Evolutionary conservation across 2,797 vertebrate species (phyloP), one percentile per base, ranked within the genome.

Genomic region (Benthosema pterotum): DNA sequence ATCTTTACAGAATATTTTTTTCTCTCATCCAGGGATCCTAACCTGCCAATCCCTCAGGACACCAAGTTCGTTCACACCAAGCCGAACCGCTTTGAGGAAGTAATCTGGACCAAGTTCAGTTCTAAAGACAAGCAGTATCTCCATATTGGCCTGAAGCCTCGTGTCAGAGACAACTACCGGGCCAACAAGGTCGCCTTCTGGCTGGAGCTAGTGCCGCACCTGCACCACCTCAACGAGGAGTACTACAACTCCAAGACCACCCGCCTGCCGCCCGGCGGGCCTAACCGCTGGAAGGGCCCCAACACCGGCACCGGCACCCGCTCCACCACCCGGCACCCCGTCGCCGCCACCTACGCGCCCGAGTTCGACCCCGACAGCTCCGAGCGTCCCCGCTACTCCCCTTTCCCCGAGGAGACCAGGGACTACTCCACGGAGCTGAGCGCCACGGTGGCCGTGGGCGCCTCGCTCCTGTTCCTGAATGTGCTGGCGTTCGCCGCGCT

Each of bases 41-140:
- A 97, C 87, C 88, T 94, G 38, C 96, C 96, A 0, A 95, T 98
- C 51, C 95, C 96, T 0, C 96, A 98, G 88, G 96, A 98, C 89
- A 98, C 96, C 79, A 98, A 96, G 55, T 98, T 98, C 84, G 97
- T 98, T 83, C 96, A 98, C 90, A 98, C 96, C 11, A 98, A 98
- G 75, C 96, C 95, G 25, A 98, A 98, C 85, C 95, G 96, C 74
- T 98, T 98, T 4, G 96, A 98, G 84, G 96, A 98, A 83, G 96
- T 98, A 46, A 94, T 96, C 63, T 98, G 96, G 95, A 96, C 95
- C 72, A 97, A 97, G 84, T 98, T 97, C 92, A 96, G 94, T 90
- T 95, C 95, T 65, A 97, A 98, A 87, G 96, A 97, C 88, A 97
- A 98, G 84, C 96, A 96, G 82, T 98, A 97, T 79, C 91, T 98